Evolutionary conservation across 2,113 vertebrate genomes (phyloP).

Genomic region (Arvicanthis niloticus): DNA sequence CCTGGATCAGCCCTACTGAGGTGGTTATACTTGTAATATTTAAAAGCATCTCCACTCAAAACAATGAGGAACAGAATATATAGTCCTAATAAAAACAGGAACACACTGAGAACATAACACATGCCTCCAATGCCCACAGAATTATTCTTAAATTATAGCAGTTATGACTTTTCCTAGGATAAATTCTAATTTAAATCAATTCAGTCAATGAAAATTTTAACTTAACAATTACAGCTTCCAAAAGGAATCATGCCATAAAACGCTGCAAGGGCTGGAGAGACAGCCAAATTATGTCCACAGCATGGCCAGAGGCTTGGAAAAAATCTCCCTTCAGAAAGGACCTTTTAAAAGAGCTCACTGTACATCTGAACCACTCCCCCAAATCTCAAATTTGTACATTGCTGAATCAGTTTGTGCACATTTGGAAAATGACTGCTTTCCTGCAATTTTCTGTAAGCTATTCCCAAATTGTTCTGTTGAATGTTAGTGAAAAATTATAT

Average conservation of each 20-base stretch:
- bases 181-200: slow-evolving; percentile 46
- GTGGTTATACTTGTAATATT: slow-evolving; percentile 72
- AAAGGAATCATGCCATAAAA: background rate
- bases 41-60: slow-evolving; percentile 74
- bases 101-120: background rate
- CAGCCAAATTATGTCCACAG: background rate
- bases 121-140: background rate
- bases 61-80: background rate
- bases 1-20: slow-evolving; percentile 78
- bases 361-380: background rate
- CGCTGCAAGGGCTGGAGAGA: background rate
- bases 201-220: slow-evolving; percentile 12
- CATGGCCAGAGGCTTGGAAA: background rate
- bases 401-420: slow-evolving; percentile 43
- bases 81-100: background rate
- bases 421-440: slow-evolving; percentile 76
- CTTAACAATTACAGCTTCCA: slow-evolving; percentile 19
- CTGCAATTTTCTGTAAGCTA: slow-evolving; percentile 78
- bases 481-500: slow-evolving; percentile 70
- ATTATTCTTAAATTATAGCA: slow-evolving; percentile 26
- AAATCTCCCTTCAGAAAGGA: slow-evolving; percentile 20
- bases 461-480: slow-evolving; percentile 67
- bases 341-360: slow-evolving; percentile 30
- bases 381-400: slow-evolving; percentile 62
- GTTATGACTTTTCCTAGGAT: background rate